These are phyloP conservation scores for Homarus gammarus DNA, from an alignment of 2,888 invertebrate species.

Conservation along the genomic window DNA sequence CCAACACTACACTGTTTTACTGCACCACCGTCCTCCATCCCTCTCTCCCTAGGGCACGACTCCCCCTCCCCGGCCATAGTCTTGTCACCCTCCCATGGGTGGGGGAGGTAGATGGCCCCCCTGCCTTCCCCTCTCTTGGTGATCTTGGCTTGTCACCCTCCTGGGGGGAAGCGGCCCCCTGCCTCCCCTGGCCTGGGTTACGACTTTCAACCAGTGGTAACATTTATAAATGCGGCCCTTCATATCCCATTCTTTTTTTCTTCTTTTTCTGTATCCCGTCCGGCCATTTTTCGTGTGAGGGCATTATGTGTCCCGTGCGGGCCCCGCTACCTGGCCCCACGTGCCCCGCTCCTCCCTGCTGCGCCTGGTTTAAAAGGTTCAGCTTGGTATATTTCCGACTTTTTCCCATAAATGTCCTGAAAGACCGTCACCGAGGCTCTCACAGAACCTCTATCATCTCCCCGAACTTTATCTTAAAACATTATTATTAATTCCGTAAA, in stretches of 20 bases:
- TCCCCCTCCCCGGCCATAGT: no score
- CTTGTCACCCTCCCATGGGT: no score
- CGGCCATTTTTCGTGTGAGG: slow-evolving; percentile 9
- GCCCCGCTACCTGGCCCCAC: slow-evolving; percentile 22
- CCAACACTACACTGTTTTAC: no score
- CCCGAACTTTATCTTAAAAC: no score
- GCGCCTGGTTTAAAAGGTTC: background rate
- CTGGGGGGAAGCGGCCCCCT: background rate
- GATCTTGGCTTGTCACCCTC: no score
- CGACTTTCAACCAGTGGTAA: slow-evolving; percentile 44
- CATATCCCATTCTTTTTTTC: background rate
- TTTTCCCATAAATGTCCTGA: no score
- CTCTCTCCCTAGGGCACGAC: background rate
- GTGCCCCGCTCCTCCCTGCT: slow-evolving; percentile 13
- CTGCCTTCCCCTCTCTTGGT: no score
- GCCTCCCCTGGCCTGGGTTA: background rate
- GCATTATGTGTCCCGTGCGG: slow-evolving; percentile 38
- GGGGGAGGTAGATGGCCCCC: no score
- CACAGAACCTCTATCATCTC: no score
- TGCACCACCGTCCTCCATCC: no score
- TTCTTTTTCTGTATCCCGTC: slow-evolving; percentile 6
- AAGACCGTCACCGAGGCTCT: no score
- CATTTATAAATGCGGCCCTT: slow-evolving; percentile 5
- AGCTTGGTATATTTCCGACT: background rate
- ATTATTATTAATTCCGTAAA: no score